Evolutionary conservation across 2,797 vertebrate species (phyloP), one percentile per base, ranked within the genome.

Genomic region (Varecia variegata): DNA sequence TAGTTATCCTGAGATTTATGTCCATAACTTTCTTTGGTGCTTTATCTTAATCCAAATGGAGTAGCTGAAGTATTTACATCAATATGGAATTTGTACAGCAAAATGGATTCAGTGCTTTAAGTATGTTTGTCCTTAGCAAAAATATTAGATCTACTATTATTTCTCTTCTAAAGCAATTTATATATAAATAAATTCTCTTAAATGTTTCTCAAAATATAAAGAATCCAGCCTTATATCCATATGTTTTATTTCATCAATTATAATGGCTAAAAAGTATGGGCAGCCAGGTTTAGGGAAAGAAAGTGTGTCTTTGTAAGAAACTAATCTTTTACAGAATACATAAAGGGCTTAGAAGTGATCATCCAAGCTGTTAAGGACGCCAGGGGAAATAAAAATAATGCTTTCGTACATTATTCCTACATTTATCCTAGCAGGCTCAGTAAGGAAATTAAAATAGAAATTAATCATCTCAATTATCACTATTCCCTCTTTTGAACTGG

Each of bases 361-460:
- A 84, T 56, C 18, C 76, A 87, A 92, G 43, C 43, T 92, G 21
- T 91, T 83, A 82, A 32, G 35, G n/a, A 73, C 23, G 82, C 38
- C 18, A 68, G 18, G 9, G 11, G n/a, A 93, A 93, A 60, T 76
- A 8, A 11, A 81, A 96, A 77, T 35, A 27, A 23, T 73, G 3
- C 14, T 90, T 88, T 81, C 14, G 35, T 81, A 38, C 32, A 65
- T 73, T 93, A 73, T 92, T 76, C 25, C 32, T 88, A 50, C 80
- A 54, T 80, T 50, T 82, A 25, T 54, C 8, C 11, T 90, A 30
- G 2, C 62, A 62, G 21, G 18, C n/a, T 17, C 35, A 79, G 30
- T 76, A 82, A 94, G 43, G 65, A 96, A 80, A 93, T 86, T 71
- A 77, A 92, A 93, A 73, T 60, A 87, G 74, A 93, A 91, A 67